phyloP scores from a whole-genome alignment of 2,113 vertebrate genomes.

The Xiphorhynchus elegans region DNA sequence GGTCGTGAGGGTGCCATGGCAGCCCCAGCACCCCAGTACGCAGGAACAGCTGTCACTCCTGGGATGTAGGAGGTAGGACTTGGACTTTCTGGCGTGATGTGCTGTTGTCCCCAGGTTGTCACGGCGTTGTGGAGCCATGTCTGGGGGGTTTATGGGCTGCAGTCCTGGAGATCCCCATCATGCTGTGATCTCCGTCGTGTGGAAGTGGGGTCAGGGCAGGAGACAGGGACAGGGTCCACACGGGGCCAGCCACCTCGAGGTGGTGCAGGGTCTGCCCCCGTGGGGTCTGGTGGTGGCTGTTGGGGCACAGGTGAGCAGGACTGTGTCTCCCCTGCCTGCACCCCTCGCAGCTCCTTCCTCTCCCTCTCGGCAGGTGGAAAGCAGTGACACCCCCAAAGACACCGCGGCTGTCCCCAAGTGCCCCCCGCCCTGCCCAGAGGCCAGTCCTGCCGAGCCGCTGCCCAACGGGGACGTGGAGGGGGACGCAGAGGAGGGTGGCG shows the following conservation, averaged over 20 bases:
- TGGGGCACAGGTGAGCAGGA: background rate
- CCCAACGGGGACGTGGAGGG: conserved; percentile 89
- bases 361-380: conserved; percentile 78
- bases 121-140: rapidly evolving
- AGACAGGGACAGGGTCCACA: background rate
- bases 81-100: rapidly evolving
- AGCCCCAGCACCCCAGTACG: background rate
- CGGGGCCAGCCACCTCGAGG: rapidly evolving
- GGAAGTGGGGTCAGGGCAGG: background rate
- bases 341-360: background rate
- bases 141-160: background rate
- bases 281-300: background rate
- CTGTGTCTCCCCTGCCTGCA: rapidly evolving
- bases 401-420: conserved; percentile 76
- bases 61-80: background rate
- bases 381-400: conserved; percentile 81
- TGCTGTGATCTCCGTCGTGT: background rate
- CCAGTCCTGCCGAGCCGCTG: conserved; percentile 77
- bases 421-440: conserved; percentile 75
- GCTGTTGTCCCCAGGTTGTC: background rate
- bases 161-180: rapidly evolving
- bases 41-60: rapidly evolving
- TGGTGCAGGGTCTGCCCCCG: background rate
- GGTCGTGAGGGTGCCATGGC: background rate
- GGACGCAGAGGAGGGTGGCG: conserved; percentile 79